phyloP scores from a whole-genome alignment of 2,113 vertebrate species.

The Fulmarus glacialis region DNA sequence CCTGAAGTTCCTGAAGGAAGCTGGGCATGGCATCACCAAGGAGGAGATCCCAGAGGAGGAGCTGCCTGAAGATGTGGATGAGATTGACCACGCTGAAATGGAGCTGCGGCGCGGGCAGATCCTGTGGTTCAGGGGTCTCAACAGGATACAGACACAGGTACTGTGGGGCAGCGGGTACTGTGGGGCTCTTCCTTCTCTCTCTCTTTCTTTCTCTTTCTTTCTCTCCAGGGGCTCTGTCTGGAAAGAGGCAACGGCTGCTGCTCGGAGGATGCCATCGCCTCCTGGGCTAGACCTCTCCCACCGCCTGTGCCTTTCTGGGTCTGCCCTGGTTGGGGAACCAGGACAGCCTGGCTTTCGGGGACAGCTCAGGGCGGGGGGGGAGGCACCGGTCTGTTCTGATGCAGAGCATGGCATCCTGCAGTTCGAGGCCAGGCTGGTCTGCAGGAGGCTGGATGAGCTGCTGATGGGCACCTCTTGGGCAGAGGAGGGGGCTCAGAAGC shows the following conservation, averaged over 20 bases:
- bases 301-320: background rate
- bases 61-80: slow-evolving; percentile 85
- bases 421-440: background rate
- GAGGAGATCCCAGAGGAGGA: slow-evolving; percentile 89
- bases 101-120: slow-evolving; percentile 95
- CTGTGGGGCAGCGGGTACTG: background rate
- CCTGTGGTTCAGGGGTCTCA: slow-evolving; percentile 97
- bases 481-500: background rate
- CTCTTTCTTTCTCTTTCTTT: background rate
- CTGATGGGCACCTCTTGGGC: accelerated
- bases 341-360: background rate
- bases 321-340: background rate
- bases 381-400: background rate
- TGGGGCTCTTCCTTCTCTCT: background rate
- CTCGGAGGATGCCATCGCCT: background rate
- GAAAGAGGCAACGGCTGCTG: background rate
- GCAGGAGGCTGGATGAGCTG: background rate
- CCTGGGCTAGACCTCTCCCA: background rate
- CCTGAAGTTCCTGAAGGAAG: slow-evolving; percentile 96
- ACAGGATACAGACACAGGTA: slow-evolving; percentile 99
- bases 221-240: background rate
- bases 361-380: accelerated
- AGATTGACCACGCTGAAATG: slow-evolving; percentile 96
- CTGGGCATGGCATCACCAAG: slow-evolving; percentile 90
- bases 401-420: background rate